Percentiles rank a stretch among this genome's conserved stretches.
Evolutionary conservation across 2,888 invertebrate species (phyloP).

Genomic region (Lagria hirta): DNA sequence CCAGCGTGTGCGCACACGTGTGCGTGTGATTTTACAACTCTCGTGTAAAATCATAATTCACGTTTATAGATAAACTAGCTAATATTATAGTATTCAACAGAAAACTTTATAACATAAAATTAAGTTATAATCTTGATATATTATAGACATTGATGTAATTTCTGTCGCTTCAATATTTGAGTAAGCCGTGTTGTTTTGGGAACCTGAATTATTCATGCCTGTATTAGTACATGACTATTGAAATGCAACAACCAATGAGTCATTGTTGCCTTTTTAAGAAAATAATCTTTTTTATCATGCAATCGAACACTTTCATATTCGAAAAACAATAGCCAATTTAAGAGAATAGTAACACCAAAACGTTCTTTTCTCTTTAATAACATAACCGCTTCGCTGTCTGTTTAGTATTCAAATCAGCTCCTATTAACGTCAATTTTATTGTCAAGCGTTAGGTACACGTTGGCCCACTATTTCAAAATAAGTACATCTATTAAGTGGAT

Average conservation of each 20-base stretch:
- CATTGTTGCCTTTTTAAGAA: constrained; percentile 25
- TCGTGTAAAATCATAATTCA: too few species aligned
- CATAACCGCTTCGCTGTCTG: constrained; percentile 29
- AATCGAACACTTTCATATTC: constrained; percentile 24
- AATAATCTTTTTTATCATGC: constrained; percentile 20
- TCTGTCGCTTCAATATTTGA: too few species aligned
- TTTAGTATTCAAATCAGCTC: constrained; percentile 33
- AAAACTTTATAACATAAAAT: too few species aligned
- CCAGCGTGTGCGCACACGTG: too few species aligned
- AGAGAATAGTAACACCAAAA: constrained; percentile 6
- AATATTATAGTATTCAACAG: too few species aligned
- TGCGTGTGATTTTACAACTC: too few species aligned
- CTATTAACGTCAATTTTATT: constrained; percentile 17
- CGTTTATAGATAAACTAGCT: too few species aligned
- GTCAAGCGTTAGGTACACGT: constrained; percentile 6
- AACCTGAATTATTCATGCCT: constrained; percentile 26
- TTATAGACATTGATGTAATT: too few species aligned
- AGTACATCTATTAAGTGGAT: constrained; percentile 12
- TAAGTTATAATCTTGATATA: too few species aligned
- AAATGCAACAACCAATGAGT: constrained; percentile 19
- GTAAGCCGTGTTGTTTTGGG: constrained; percentile 17
- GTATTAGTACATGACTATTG: constrained; percentile 27
- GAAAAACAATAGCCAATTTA: constrained; percentile 19
- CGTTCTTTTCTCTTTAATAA: constrained; percentile 6
- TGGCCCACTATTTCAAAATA: constrained; percentile 13